Evolutionary conservation across 1,140 invertebrate genomes (phyloP).

Genomic region (Eueides isabella): DNA sequence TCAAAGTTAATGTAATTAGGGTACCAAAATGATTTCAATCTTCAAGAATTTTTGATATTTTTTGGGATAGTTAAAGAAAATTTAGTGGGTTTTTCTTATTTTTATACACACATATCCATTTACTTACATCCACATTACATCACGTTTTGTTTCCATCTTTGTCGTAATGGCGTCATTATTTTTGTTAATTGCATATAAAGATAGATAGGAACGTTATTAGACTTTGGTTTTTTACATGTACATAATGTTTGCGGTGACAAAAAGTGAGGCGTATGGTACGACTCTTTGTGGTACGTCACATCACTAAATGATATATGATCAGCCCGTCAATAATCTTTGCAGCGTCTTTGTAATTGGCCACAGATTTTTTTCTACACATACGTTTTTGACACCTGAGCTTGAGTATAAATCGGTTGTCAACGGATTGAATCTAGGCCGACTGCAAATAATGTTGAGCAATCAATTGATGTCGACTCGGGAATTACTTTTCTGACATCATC

Average conservation of each 20-base stretch:
- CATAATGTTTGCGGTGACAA: constrained; percentile 18
- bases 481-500: constrained; percentile 66
- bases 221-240: constrained; percentile 21
- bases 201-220: neutral
- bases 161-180: neutral
- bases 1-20: no score
- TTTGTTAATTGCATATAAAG: neutral
- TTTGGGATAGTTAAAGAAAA: no score
- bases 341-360: constrained; percentile 60
- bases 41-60: no score
- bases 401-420: constrained; percentile 78
- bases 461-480: constrained; percentile 62
- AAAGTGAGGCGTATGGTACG: constrained; percentile 37
- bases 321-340: constrained; percentile 53
- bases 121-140: no score
- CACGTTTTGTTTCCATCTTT: no score
- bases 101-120: neutral
- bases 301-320: constrained; percentile 68
- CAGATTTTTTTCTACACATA: constrained; percentile 57
- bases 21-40: no score
- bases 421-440: constrained; percentile 63
- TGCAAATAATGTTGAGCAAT: constrained; percentile 62
- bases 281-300: constrained; percentile 52
- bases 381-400: constrained; percentile 70
- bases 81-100: no score